phyloP scores from a whole-genome alignment of 2,797 vertebrate species.

The Arctocebus calabarensis region DNA sequence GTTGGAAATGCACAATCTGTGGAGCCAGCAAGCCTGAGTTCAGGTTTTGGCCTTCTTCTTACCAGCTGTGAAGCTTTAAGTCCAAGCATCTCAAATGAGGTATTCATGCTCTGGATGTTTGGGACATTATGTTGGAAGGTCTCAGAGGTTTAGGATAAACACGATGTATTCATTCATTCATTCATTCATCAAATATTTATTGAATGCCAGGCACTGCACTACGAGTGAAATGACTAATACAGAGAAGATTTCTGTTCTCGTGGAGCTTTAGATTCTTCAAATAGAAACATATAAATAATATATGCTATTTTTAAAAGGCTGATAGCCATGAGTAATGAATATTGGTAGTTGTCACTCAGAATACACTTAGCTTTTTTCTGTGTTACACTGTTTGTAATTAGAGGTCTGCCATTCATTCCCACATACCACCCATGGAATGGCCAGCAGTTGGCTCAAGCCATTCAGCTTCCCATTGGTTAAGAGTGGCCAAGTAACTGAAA shows the following conservation, averaged over 20 bases:
- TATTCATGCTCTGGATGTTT: conserved; percentile 52
- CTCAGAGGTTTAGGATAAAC: conserved; percentile 54
- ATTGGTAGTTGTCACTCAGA: background rate
- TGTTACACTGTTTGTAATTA: background rate
- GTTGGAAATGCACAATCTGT: background rate
- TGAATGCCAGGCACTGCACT: conserved; percentile 12
- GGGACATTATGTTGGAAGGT: background rate
- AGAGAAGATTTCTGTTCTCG: background rate
- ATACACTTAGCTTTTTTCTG: background rate
- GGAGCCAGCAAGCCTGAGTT: conserved; percentile 59
- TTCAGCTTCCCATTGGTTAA: background rate
- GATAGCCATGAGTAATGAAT: background rate
- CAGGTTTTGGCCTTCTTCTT: conserved; percentile 48
- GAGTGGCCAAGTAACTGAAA: background rate
- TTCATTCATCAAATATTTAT: conserved; percentile 66
- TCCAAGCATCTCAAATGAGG: conserved; percentile 55
- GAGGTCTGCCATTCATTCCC: background rate
- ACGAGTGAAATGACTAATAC: conserved; percentile 6
- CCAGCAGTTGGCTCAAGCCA: background rate
- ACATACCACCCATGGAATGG: background rate
- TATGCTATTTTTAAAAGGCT: background rate
- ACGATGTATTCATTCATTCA: conserved; percentile 50
- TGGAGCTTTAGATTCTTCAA: background rate
- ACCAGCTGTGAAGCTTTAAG: conserved; percentile 70
- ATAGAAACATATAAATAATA: background rate